phyloP scores from a whole-genome alignment of 1,140 invertebrate genomes.

The Babylonia areolata region DNA sequence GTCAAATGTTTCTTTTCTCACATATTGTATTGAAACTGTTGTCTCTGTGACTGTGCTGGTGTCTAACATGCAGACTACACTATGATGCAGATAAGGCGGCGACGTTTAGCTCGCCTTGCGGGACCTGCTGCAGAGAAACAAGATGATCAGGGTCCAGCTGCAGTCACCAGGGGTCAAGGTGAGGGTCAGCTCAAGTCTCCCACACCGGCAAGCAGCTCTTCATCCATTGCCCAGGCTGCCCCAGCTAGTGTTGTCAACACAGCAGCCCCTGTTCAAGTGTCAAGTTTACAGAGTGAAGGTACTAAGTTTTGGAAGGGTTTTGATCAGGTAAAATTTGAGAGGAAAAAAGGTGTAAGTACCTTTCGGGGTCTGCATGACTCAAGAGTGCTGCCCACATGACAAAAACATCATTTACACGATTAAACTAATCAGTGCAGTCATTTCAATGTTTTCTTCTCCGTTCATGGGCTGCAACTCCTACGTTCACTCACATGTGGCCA shows the following conservation, averaged over 20 bases:
- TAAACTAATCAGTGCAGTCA: too few relatives aligned
- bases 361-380: too few relatives aligned
- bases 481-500: too few relatives aligned
- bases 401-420: too few relatives aligned
- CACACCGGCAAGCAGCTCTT: background rate
- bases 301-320: background rate
- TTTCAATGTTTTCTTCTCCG: too few relatives aligned
- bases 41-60: too few relatives aligned
- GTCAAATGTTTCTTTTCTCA: too few relatives aligned
- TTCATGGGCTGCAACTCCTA: too few relatives aligned
- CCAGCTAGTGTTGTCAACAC: background rate
- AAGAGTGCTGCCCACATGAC: too few relatives aligned
- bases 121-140: conserved; percentile 15
- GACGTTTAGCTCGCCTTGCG: conserved; percentile 26
- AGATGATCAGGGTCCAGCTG: background rate
- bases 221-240: background rate
- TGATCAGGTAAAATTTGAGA: too few relatives aligned
- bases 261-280: background rate
- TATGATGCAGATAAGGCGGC: conserved; percentile 9
- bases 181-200: conserved; percentile 16
- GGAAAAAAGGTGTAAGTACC: too few relatives aligned
- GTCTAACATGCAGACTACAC: background rate
- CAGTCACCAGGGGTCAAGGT: conserved; percentile 25
- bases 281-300: background rate
- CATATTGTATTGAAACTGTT: too few relatives aligned